Base-by-base conservation (phyloP, 2,888 invertebrate species). In the Microctonus brassicae region DNA sequence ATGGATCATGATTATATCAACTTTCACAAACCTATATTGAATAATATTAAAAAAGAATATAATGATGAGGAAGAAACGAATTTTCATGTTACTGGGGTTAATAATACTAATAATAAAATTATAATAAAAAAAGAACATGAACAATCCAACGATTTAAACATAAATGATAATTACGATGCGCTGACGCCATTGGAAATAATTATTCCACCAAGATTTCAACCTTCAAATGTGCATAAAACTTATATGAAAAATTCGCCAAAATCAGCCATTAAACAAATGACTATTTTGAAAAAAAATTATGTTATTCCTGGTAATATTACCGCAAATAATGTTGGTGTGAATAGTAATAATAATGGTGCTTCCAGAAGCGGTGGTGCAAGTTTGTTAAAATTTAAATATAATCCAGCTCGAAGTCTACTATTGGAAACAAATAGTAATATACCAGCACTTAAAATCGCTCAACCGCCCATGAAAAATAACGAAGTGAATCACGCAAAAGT, bases 271-370 rank as follows among this genome's bases (percentile, higher is more conserved):
- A 85, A 83, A 22, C 80, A 80, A 47, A 74, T 85, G 2, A 67
- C 85, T 10, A 69, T 85, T 20, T 55, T 83, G 9, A 80, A 82
- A 13, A 81, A 86, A 20, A 82, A 81, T 22, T 81, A 83, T 76
- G 74, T 80, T 0, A 64, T 64, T 53, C 52, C 53, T 6, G 11
- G 29, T 13, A 64, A 64, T 24, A 0, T 36, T 20, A 9, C n/a
- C 9, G 17, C 13, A 70, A 52, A 17, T 62, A 11, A 11, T 55
- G 9, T 53, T 69, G 70, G 53, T 22, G 17, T 22, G 5, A 39
- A 52, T 29, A 58, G 73, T 10, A 70, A 74, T 9, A 47, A 52
- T 22, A 58, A 73, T 13, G 70, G 74, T 6, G 6, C 17, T 47
- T 20, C 17, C 7, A 47, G 17, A 47, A 47, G 47, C 9, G 17